Percentiles rank a stretch among this genome's conserved stretches.
phyloP scores from a whole-genome alignment of 2,113 vertebrate species.

The Equus quagga region DNA sequence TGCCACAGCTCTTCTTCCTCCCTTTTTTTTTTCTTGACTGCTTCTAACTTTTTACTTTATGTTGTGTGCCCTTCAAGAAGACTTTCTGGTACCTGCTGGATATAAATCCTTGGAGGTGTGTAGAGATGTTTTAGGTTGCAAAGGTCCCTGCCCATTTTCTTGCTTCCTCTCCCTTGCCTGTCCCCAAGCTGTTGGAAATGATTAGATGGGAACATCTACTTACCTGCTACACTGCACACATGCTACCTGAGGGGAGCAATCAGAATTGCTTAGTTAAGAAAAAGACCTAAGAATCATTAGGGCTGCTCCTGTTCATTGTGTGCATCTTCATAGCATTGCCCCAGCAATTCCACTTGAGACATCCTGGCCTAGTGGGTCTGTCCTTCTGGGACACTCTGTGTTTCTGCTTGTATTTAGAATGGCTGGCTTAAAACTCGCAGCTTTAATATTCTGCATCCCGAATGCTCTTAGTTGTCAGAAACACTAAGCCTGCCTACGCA shows the following conservation, averaged over 20 bases:
- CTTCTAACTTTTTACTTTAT: background rate
- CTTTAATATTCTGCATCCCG: conserved; percentile 30
- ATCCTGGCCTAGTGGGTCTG: background rate
- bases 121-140: background rate
- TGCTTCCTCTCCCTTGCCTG: background rate
- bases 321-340: background rate
- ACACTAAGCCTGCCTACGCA: conserved; percentile 61
- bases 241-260: background rate
- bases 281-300: background rate
- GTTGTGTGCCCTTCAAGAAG: background rate
- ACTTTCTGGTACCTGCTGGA: background rate
- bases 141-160: background rate
- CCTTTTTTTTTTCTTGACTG: background rate
- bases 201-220: background rate
- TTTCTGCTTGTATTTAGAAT: background rate
- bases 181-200: background rate
- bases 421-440: background rate
- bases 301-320: background rate
- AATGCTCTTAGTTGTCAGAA: conserved; percentile 65
- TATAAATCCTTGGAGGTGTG: background rate
- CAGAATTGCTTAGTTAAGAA: conserved; percentile 24
- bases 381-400: background rate
- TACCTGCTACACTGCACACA: background rate
- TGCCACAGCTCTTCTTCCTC: background rate
- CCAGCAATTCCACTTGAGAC: background rate